A percentile compares a stretch with the other conserved stretches of the same genome.
Conservation (phyloP, 2,113 vertebrate genomes). For the Lasiurus borealis region DNA sequence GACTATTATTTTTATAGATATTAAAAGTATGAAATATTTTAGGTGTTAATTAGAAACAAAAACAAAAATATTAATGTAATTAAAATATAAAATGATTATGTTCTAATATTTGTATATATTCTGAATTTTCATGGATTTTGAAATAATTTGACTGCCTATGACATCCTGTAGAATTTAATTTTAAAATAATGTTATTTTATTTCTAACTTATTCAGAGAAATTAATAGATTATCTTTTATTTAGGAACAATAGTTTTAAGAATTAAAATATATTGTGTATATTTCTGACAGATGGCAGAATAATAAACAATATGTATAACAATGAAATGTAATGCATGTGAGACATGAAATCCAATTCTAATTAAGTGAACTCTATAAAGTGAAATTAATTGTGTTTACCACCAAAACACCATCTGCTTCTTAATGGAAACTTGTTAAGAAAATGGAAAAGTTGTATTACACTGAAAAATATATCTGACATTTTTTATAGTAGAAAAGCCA, state of each 20-base stretch:
- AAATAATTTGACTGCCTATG: neutral
- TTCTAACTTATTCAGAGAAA: neutral
- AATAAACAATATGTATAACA: constrained; percentile 52
- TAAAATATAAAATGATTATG: neutral
- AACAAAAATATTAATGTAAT: neutral
- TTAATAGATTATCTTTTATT: neutral
- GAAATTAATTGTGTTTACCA: constrained; percentile 72
- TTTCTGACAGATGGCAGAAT: constrained; percentile 57
- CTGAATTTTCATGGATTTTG: neutral
- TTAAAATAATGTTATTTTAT: constrained; percentile 21
- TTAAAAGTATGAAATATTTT: neutral
- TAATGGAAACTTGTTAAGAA: constrained; percentile 62
- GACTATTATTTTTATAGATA: neutral
- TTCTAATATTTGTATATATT: neutral
- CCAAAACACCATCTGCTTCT: constrained; percentile 76
- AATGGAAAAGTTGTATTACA: constrained; percentile 5
- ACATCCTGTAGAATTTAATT: neutral
- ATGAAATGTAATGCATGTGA: constrained; percentile 46
- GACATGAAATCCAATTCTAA: constrained; percentile 62
- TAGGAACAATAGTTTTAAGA: constrained; percentile 43
- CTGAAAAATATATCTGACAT: neutral
- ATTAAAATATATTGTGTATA: constrained; percentile 15
- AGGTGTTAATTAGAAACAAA: neutral
- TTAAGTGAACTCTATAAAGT: constrained; percentile 73
- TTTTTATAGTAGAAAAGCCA: neutral